Evolutionary conservation across 23 tunicate species (phyloP), one percentile per base, ranked within the genome.

Genomic region (Oikopleura dioica): DNA sequence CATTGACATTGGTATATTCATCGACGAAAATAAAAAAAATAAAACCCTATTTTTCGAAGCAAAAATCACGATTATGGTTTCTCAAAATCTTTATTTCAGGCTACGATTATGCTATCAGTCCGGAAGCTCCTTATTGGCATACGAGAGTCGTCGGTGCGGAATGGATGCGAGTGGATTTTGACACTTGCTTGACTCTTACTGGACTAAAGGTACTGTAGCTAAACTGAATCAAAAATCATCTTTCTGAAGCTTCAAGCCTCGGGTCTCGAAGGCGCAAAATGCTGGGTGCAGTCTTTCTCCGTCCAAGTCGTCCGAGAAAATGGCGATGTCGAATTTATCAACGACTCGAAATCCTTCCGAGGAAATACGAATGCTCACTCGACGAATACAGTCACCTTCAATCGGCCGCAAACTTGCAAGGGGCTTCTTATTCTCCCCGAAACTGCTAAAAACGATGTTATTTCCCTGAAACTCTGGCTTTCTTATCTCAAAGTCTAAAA

Each of bases 131-230:
- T 4, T 63, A 12, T 63, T 63, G 72, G 72, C 72, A 63, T 31
- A 63, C 72, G 29, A 23, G 72, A 16, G 33, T 63, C 26, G 5
- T 63, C 26, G 72, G 72, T 21, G 29, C 72, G 5, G 72, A 63
- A 63, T 63, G 72, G 72, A 63, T 63, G 72, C 29, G 72, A 63
- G 26, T 63, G 4, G 72, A 63, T 28, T 63, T 63, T 63, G 72
- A 63, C 72, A 28, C 29, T 16, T 31, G 4, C 26, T 63, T 63
- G 26, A 63, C 16, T 16, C 4, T 63, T 28, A 63, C 72, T 16
- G 72, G 32, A 12, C 33, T 63, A 23, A 63, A 23, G 33, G 72
- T 63, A 44, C 21, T 44, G 21, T 21, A 44, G 55, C 9, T 9
- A 44, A 9, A 44, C 55, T 44, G 21, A 44, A 44, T 9, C 9